These are phyloP conservation scores for Craterocephalus amniculus DNA, from an alignment of 2,797 vertebrate species.

Conservation along the genomic window DNA sequence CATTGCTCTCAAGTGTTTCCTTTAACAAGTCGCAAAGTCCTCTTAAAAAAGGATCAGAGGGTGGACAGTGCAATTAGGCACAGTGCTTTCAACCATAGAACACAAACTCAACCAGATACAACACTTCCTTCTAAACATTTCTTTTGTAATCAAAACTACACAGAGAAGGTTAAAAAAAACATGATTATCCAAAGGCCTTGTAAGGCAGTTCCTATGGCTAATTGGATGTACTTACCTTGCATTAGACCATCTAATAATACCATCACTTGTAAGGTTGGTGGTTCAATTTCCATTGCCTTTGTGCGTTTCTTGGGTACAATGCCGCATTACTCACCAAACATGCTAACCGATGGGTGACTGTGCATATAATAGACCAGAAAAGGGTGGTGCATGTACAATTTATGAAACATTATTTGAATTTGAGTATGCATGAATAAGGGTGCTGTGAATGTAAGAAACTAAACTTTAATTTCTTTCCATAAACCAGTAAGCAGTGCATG, in stretches of 20 bases:
- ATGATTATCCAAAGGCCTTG: background rate
- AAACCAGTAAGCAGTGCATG: background rate
- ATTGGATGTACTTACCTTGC: background rate
- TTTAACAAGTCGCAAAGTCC: background rate
- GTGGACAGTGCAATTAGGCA: background rate
- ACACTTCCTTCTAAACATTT: background rate
- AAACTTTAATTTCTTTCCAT: slow-evolving; percentile 2
- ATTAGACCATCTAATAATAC: background rate
- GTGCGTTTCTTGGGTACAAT: background rate
- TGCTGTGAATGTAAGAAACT: background rate
- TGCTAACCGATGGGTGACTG: background rate
- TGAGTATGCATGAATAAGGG: background rate
- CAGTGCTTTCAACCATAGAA: background rate
- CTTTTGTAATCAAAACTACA: background rate
- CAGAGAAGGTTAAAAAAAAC: no score
- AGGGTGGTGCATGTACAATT: background rate
- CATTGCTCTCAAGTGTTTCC: background rate
- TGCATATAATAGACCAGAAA: background rate
- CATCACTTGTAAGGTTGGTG: background rate
- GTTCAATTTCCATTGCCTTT: background rate
- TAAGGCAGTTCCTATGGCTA: background rate
- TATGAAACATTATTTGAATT: background rate
- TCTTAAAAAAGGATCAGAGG: background rate
- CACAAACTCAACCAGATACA: background rate
- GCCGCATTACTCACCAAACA: background rate